Evolutionary conservation across 2,888 invertebrate genomes (phyloP).

Genomic region (Ommatoiulus sabulosus): DNA sequence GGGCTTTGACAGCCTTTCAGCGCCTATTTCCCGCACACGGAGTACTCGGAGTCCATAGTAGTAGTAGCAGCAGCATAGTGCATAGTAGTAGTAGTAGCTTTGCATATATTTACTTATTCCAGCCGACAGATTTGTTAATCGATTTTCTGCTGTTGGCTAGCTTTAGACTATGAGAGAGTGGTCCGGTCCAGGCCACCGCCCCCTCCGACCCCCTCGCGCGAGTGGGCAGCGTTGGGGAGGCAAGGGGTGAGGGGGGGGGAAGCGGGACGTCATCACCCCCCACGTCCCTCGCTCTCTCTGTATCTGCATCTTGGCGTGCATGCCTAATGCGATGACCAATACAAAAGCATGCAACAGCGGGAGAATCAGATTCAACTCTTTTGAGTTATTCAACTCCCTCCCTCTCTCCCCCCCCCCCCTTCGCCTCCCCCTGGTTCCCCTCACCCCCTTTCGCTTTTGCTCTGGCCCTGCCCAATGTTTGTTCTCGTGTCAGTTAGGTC

Average conservation of each 20-base stretch:
- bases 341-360: conserved; percentile 48
- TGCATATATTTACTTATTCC: conserved; percentile 46
- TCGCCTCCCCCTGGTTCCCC: background rate
- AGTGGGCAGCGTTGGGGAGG: conserved; percentile 24
- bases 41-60: background rate
- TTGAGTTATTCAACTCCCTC: conserved; percentile 47
- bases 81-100: conserved; percentile 47
- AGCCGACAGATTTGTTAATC: conserved; percentile 48
- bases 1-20: conserved; percentile 27
- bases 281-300: background rate
- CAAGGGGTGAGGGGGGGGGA: background rate
- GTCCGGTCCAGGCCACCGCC: conserved; percentile 48
- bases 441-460: background rate
- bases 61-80: conserved; percentile 7
- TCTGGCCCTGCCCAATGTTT: conserved; percentile 45
- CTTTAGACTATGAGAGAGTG: conserved; percentile 38
- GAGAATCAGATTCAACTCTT: conserved; percentile 48
- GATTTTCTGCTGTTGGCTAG: conserved; percentile 48
- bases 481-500: conserved; percentile 41
- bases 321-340: conserved; percentile 47
- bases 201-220: conserved; percentile 32
- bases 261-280: background rate
- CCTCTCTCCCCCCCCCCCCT: background rate
- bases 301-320: conserved; percentile 48
- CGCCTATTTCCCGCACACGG: background rate